Evolutionary conservation across 2,888 invertebrate species (phyloP).

Genomic region (Cantharis rustica): DNA sequence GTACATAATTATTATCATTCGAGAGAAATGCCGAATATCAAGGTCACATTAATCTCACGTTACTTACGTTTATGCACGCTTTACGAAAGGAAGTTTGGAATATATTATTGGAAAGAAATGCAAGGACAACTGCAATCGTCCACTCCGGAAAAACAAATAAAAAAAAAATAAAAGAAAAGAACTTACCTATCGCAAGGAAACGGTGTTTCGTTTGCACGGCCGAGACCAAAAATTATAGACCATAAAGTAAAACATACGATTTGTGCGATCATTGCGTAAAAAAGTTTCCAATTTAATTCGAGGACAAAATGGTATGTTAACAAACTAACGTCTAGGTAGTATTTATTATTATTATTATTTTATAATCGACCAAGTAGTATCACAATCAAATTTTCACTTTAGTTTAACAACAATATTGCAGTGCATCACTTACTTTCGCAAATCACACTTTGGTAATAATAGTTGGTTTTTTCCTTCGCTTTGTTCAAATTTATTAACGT

Average conservation of each 20-base stretch:
- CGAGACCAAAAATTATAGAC: neutral
- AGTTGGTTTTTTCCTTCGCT: neutral
- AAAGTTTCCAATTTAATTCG: neutral
- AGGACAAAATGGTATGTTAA: neutral
- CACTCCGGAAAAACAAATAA: neutral
- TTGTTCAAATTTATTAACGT: neutral
- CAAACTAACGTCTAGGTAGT: neutral
- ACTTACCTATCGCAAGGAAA: constrained; percentile 64
- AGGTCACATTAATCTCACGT: neutral
- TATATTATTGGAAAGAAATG: neutral
- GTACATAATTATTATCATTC: neutral
- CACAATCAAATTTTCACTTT: constrained; percentile 1
- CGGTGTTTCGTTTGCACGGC: constrained; percentile 56
- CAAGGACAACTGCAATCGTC: neutral
- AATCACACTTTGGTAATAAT: neutral
- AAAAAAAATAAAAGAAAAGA: neutral
- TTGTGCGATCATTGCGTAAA: neutral
- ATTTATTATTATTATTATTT: neutral
- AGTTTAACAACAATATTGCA: neutral
- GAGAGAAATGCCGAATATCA: neutral
- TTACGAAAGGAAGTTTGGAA: neutral
- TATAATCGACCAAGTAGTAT: neutral
- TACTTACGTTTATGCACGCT: neutral
- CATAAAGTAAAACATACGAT: neutral
- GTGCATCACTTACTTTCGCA: constrained; percentile 1